Evolutionary conservation across 2,888 invertebrate genomes (phyloP).

Genomic region (Drosophila meridionalis): DNA sequence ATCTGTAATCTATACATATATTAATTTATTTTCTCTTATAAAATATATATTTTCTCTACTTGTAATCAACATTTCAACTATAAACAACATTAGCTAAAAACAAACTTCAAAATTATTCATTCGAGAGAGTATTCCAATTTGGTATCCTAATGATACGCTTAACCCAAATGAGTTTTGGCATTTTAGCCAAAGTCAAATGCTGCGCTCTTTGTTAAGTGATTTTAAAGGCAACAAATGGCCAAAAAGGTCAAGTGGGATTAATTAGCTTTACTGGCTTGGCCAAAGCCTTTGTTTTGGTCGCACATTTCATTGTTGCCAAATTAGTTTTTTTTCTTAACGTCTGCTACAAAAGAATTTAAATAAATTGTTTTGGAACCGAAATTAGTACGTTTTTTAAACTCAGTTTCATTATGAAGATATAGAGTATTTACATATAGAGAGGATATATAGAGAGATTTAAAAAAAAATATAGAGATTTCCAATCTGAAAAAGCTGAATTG

Average conservation of each 20-base stretch:
- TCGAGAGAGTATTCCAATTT: slow-evolving; percentile 10
- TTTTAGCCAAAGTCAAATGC: slow-evolving; percentile 11
- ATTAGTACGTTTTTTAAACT: background rate
- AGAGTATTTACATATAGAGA: background rate
- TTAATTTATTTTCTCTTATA: background rate
- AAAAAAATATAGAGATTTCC: background rate
- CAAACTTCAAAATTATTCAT: background rate
- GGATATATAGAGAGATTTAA: background rate
- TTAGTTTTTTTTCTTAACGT: slow-evolving; percentile 7
- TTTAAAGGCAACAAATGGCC: slow-evolving; percentile 30
- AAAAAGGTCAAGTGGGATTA: slow-evolving; percentile 55
- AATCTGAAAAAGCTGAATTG: background rate
- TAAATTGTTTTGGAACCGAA: slow-evolving; percentile 6
- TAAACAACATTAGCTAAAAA: background rate
- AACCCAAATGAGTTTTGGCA: slow-evolving; percentile 10
- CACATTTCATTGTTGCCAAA: slow-evolving; percentile 18
- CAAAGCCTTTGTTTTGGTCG: slow-evolving; percentile 26
- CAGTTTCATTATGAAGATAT: too few species aligned
- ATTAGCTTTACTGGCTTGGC: slow-evolving; percentile 37
- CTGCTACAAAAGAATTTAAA: slow-evolving; percentile 3
- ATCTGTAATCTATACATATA: too few species aligned
- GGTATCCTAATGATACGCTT: background rate
- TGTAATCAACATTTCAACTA: background rate
- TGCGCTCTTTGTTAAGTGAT: slow-evolving; percentile 31
- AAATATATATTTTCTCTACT: background rate